These are phyloP conservation scores for Heliothis virescens DNA, from an alignment of 1,140 invertebrate species.

Conservation along the genomic window DNA sequence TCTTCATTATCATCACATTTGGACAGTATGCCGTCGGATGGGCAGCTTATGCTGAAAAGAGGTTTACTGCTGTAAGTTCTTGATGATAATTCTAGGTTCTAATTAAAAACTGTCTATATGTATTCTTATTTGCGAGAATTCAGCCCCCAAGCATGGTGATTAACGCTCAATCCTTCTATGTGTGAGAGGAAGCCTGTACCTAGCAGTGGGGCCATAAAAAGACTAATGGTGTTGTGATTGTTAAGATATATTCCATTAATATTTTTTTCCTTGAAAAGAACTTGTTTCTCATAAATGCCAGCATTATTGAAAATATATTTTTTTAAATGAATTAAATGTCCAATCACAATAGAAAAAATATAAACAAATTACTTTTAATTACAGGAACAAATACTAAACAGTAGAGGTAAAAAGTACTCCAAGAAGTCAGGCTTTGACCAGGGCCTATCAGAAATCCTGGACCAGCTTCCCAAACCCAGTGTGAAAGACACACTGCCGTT, in stretches of 20 bases:
- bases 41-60: constrained; percentile 96
- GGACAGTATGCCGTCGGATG: constrained; percentile 97
- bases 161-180: too few relatives aligned
- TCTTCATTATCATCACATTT: constrained; percentile 95
- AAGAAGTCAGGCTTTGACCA: constrained; percentile 89
- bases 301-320: too few relatives aligned
- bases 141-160: too few relatives aligned
- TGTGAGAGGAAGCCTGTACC: too few relatives aligned
- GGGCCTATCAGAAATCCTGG: constrained; percentile 89
- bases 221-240: too few relatives aligned
- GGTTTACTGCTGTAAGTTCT: constrained; percentile 91
- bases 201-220: too few relatives aligned
- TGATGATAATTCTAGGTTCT: neutral
- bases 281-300: too few relatives aligned
- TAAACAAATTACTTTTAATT: constrained; percentile 50
- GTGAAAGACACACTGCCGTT: constrained; percentile 93
- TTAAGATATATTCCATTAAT: too few relatives aligned
- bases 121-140: too few relatives aligned
- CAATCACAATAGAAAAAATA: neutral
- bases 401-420: constrained; percentile 90
- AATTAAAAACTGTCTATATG: too few relatives aligned
- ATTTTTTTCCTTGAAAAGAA: too few relatives aligned
- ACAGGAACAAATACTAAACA: constrained; percentile 91
- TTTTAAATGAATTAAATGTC: too few relatives aligned
- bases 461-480: constrained; percentile 92